These are phyloP conservation scores for Oppia nitens DNA, from an alignment of 1,140 invertebrate species.

Conservation along the genomic window DNA sequence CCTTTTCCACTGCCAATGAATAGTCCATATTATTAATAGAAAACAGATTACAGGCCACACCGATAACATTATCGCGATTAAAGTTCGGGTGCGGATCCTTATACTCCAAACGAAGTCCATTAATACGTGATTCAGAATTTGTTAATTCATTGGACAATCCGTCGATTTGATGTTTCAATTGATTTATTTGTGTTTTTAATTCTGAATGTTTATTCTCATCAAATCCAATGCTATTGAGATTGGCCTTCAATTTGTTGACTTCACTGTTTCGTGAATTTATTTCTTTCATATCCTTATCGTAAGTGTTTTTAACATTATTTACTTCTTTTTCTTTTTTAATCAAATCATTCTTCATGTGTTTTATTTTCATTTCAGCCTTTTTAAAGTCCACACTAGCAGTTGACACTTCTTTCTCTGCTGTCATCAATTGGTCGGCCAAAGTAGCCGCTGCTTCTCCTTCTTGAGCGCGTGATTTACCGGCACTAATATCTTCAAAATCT, in stretches of 20 bases:
- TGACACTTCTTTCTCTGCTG: conserved; percentile 49
- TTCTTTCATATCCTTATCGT: conserved; percentile 43
- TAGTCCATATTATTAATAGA: conserved; percentile 53
- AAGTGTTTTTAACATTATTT: conserved; percentile 48
- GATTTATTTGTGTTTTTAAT: neutral
- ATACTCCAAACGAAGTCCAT: conserved; percentile 41
- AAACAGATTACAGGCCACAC: conserved; percentile 58
- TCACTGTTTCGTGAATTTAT: conserved; percentile 36
- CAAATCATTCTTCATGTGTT: conserved; percentile 48
- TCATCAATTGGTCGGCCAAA: conserved; percentile 68
- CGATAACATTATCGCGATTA: conserved; percentile 52
- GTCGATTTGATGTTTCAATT: neutral
- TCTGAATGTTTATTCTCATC: conserved; percentile 2
- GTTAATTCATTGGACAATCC: neutral
- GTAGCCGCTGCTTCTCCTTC: conserved; percentile 57
- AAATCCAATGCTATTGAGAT: conserved; percentile 13
- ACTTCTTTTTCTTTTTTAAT: conserved; percentile 48
- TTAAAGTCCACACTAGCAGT: conserved; percentile 33
- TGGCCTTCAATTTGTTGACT: conserved; percentile 32
- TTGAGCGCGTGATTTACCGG: conserved; percentile 59
- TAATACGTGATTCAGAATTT: neutral
- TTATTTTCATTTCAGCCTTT: conserved; percentile 59
- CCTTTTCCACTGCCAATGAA: conserved; percentile 55
- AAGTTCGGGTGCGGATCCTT: conserved; percentile 57
- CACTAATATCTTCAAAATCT: conserved; percentile 60